Base-by-base conservation (phyloP, 1,140 invertebrate species). In the Meteorus sp. region DNA sequence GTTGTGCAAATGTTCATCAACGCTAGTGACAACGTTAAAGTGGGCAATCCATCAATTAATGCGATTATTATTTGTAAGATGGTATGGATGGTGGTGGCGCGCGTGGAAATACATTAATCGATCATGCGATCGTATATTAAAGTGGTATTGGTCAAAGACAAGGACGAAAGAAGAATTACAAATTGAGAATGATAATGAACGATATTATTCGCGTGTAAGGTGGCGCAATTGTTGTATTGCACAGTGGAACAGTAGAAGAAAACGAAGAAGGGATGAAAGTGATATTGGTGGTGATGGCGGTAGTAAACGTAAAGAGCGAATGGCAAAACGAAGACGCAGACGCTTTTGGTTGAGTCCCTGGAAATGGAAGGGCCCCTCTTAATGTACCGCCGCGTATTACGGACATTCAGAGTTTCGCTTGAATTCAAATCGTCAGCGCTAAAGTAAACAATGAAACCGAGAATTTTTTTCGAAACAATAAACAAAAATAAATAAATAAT, bases 291-390 rank as follows among this genome's bases (percentile, higher is more conserved):
- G 31, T 13, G 4, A 17, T 6, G 19, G 35, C 19, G 29, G 62
- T 13, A 51, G 20, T 17, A 27, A 59, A 15, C 17, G 33, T 44
- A 17, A 5, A 13, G 31, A 33, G 25, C 20, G 31, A 37, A 43
- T 31, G 44, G 31, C 41, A 7, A 13, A 44, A 55, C 25, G 51
- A 39, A 45, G 22, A 48, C 44, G 44, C 8, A 48, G 31, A 52
- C 50, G 17, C 9, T 60, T 31, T 9, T 19, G 22, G 13, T 55
- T 48, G 11, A 50, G 43, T 29, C 33, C 41, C 2, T 31, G 22
- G 4, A 48, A 55, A 47, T 55, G 60, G 44, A 50, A 62, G 33
- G 47, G 17, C 43, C 23, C 31, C 9, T 54, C 43, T 37, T 55
- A 60, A 52, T 59, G 19, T 45, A 4, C 25, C 29, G 27, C 29